Conservation (phyloP, 2,888 invertebrate species). For the Chrysina gloriosa region DNA sequence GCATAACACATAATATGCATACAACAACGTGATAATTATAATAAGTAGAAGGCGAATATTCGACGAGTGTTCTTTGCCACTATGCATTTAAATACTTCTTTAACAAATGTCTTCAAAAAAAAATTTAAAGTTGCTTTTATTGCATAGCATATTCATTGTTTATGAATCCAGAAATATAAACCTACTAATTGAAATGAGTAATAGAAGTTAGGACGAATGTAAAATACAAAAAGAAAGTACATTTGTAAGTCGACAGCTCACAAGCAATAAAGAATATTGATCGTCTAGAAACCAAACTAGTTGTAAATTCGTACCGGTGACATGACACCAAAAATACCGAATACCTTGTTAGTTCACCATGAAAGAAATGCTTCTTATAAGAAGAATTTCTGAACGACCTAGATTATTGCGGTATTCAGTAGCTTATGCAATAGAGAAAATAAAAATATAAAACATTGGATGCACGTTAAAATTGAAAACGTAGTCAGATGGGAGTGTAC, state of each 20-base stretch:
- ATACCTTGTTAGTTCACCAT: not conserved
- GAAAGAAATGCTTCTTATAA: not conserved
- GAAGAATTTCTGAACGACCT: not conserved
- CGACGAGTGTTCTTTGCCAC: too few relatives aligned
- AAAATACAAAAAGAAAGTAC: not conserved
- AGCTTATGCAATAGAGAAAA: not conserved
- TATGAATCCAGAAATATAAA: not conserved
- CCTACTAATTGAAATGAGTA: not conserved
- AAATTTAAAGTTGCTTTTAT: too few relatives aligned
- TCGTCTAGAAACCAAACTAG: conserved; percentile 7
- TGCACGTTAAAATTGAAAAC: too few relatives aligned
- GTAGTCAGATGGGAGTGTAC: too few relatives aligned
- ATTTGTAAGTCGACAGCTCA: not conserved
- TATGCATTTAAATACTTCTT: too few relatives aligned
- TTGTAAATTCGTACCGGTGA: conserved; percentile 32
- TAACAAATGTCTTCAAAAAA: too few relatives aligned
- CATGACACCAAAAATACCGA: conserved; percentile 33
- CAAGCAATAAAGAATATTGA: conserved; percentile 26
- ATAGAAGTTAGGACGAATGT: not conserved
- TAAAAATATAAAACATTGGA: too few relatives aligned
- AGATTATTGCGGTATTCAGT: not conserved
- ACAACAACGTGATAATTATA: too few relatives aligned
- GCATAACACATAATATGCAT: too few relatives aligned
- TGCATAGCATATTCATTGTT: too few relatives aligned
- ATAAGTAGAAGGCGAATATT: too few relatives aligned